Conservation (phyloP, 2,888 invertebrate species). For the Automeris io region DNA sequence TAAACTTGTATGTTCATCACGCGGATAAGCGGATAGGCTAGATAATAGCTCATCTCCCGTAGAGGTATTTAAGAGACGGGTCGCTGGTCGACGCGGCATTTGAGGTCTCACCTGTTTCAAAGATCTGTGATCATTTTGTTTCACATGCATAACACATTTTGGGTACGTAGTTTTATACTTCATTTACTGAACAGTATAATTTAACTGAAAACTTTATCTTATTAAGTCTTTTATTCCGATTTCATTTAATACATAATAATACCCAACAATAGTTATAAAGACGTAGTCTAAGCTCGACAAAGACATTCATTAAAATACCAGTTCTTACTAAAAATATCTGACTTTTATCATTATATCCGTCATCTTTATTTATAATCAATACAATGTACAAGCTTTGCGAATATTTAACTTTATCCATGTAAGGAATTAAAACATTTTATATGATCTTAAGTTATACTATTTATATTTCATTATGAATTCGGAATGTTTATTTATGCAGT, state of each 20-base stretch:
- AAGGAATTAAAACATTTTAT: too few relatives aligned
- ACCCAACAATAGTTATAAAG: too few relatives aligned
- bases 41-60: constrained; percentile 22
- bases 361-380: not conserved
- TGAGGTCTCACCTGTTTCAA: constrained; percentile 39
- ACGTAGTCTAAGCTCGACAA: too few relatives aligned
- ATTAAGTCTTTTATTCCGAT: not conserved
- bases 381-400: not conserved
- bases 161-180: constrained; percentile 43
- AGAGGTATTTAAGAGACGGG: constrained; percentile 53
- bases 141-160: constrained; percentile 42
- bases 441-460: too few relatives aligned
- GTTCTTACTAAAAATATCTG: not conserved
- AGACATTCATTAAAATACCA: not conserved
- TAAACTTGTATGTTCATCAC: constrained; percentile 40
- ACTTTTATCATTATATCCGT: not conserved
- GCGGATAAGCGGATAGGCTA: constrained; percentile 20
- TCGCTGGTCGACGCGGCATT: constrained; percentile 44
- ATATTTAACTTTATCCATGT: not conserved
- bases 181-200: not conserved
- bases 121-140: constrained; percentile 23
- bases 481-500: too few relatives aligned
- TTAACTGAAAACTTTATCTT: not conserved
- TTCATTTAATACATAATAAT: too few relatives aligned
- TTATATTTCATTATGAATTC: too few relatives aligned